Conservation (phyloP, 2,888 invertebrate species). For the Bombylius major region DNA sequence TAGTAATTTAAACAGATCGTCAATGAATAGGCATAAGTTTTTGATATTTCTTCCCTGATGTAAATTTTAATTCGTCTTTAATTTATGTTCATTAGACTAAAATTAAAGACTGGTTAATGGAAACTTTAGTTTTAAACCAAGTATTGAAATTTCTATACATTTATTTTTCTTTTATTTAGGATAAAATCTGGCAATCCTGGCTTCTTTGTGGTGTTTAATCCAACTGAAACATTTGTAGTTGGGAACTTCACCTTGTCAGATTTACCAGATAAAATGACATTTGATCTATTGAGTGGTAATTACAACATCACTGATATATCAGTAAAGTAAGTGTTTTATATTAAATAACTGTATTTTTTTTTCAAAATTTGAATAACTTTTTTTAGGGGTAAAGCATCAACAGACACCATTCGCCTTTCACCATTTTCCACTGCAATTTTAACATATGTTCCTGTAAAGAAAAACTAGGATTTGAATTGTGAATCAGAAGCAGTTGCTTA, state of each 20-base stretch:
- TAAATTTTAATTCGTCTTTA: too few relatives aligned
- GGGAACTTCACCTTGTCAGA: conserved; percentile 44
- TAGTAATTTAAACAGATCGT: too few relatives aligned
- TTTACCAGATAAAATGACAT: conserved; percentile 47
- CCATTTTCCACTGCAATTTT: conserved; percentile 51
- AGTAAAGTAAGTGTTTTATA: conserved; percentile 19
- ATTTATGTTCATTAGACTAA: neutral
- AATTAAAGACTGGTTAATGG: neutral
- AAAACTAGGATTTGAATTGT: neutral
- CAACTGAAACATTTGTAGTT: conserved; percentile 36
- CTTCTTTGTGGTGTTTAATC: conserved; percentile 59
- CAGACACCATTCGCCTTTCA: conserved; percentile 45
- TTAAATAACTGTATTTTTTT: neutral
- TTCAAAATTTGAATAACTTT: conserved; percentile 13
- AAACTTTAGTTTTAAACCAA: too few relatives aligned
- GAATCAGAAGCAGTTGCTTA: too few relatives aligned
- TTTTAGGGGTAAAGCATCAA: conserved; percentile 46
- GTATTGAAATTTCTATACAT: too few relatives aligned
- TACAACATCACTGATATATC: conserved; percentile 29
- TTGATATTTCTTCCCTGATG: too few relatives aligned
- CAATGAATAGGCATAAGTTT: too few relatives aligned
- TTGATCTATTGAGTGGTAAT: conserved; percentile 43
- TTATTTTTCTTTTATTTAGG: conserved; percentile 34
- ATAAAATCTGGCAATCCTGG: conserved; percentile 63
- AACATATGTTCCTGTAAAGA: conserved; percentile 50